A percentile compares a stretch with the other conserved stretches of the same genome.
These are phyloP conservation scores for Catharus ustulatus DNA, from an alignment of 2,797 vertebrate genomes.

Conservation along the genomic window DNA sequence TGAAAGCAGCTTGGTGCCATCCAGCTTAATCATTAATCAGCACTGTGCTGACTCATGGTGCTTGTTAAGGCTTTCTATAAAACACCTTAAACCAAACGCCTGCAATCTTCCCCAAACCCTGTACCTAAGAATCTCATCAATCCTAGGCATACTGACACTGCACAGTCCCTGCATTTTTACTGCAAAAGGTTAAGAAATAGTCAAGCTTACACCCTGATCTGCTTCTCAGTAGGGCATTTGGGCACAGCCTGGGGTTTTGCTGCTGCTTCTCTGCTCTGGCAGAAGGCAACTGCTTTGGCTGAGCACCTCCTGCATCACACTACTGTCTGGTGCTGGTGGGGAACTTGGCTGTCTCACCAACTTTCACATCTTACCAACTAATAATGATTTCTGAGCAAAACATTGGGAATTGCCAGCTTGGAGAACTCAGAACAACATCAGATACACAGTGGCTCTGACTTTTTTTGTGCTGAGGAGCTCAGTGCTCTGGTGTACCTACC, in stretches of 20 bases:
- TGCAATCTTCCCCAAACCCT: not conserved
- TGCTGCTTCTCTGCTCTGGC: not conserved
- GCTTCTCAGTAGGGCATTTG: not conserved
- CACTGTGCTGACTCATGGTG: constrained; percentile 33
- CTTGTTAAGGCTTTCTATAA: constrained; percentile 57
- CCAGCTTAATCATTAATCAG: constrained; percentile 67
- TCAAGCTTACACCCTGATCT: not conserved
- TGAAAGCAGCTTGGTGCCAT: not conserved
- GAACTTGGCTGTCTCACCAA: not conserved
- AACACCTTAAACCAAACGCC: constrained; percentile 10
- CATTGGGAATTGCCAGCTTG: not conserved
- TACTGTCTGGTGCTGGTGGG: accelerated
- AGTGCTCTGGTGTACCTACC: not conserved
- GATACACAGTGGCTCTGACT: not conserved
- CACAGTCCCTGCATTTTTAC: not conserved
- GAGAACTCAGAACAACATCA: not conserved
- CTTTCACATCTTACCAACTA: not conserved
- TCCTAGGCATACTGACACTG: not conserved
- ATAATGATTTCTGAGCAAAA: not conserved
- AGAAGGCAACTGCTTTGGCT: not conserved
- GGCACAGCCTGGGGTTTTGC: not conserved
- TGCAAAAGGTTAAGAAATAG: not conserved
- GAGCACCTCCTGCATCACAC: not conserved
- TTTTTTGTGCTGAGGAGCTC: not conserved
- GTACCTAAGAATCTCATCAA: not conserved